Evolutionary conservation across 2,797 vertebrate genomes (phyloP).

Genomic region (Pteronotus mesoamericanus): DNA sequence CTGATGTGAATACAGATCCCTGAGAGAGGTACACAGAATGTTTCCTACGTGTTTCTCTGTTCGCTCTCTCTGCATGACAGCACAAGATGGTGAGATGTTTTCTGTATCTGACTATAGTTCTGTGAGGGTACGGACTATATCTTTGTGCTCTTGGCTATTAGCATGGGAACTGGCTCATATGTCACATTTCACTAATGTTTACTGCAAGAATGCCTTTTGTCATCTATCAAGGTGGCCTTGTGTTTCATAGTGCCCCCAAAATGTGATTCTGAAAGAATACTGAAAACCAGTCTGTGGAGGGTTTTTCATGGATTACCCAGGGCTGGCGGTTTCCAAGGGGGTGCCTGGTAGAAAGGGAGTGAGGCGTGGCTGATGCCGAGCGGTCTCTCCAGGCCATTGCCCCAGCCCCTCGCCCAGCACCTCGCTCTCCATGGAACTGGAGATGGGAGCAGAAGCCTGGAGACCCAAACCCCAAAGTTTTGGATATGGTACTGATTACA

Average conservation of each 20-base stretch:
- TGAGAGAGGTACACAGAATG: not conserved
- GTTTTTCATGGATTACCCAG: not conserved
- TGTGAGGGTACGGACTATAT: not conserved
- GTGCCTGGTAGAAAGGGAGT: not conserved
- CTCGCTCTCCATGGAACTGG: not conserved
- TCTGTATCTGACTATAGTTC: not conserved
- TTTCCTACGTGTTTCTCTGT: not conserved
- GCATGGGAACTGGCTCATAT: not conserved
- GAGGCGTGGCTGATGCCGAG: not conserved
- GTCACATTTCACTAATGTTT: not conserved
- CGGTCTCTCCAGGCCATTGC: not conserved
- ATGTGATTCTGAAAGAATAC: not conserved
- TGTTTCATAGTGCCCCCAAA: not conserved
- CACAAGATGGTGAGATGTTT: fast-evolving
- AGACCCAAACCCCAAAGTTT: not conserved
- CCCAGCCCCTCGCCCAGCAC: not conserved
- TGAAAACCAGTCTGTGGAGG: not conserved
- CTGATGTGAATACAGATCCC: not conserved
- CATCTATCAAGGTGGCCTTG: not conserved
- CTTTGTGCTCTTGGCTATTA: not conserved
- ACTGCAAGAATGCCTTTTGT: not conserved
- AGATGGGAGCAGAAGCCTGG: not conserved
- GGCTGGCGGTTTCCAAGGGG: not conserved
- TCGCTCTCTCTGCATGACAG: not conserved
- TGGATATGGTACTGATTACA: not conserved